phyloP scores from a whole-genome alignment of 2,113 vertebrate genomes.

The Dascyllus trimaculatus region DNA sequence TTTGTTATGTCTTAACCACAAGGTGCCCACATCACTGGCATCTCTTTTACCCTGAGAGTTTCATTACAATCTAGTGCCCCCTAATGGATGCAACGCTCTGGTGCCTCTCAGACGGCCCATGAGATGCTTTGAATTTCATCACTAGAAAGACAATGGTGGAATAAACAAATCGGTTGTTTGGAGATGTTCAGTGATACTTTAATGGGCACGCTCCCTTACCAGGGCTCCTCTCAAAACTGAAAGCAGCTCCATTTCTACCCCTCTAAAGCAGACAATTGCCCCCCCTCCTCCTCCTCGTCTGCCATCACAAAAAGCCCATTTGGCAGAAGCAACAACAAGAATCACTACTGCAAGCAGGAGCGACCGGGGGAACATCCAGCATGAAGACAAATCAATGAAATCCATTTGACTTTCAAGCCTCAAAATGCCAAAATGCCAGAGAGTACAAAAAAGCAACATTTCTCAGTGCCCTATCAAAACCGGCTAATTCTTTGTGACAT shows the following conservation, averaged over 20 bases:
- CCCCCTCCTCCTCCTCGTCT: background rate
- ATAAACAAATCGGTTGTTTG: conserved; percentile 27
- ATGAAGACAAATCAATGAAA: conserved; percentile 80
- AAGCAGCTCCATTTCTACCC: conserved; percentile 36
- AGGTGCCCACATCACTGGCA: conserved; percentile 16
- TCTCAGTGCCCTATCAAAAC: conserved; percentile 71
- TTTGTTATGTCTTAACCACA: conserved; percentile 15
- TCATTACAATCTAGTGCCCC: conserved; percentile 77
- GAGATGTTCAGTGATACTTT: conserved; percentile 22
- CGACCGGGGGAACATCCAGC: conserved; percentile 63
- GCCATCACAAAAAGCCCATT: conserved; percentile 58
- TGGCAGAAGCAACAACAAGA: conserved; percentile 60
- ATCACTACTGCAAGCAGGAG: conserved; percentile 34
- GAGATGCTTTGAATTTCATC: conserved; percentile 19
- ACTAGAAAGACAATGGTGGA: conserved; percentile 8
- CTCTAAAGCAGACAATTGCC: conserved; percentile 12
- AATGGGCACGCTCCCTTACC: conserved; percentile 13
- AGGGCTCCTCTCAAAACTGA: conserved; percentile 24
- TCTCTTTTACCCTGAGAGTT: conserved; percentile 11
- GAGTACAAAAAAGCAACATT: conserved; percentile 63
- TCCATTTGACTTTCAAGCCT: conserved; percentile 78
- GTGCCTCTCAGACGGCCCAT: conserved; percentile 19
- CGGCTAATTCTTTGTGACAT: conserved; percentile 83
- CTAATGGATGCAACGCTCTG: conserved; percentile 57
- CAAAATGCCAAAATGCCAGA: conserved; percentile 80